Evolutionary conservation across 1,140 invertebrate species (phyloP).

Genomic region (Saxidomus purpurata): DNA sequence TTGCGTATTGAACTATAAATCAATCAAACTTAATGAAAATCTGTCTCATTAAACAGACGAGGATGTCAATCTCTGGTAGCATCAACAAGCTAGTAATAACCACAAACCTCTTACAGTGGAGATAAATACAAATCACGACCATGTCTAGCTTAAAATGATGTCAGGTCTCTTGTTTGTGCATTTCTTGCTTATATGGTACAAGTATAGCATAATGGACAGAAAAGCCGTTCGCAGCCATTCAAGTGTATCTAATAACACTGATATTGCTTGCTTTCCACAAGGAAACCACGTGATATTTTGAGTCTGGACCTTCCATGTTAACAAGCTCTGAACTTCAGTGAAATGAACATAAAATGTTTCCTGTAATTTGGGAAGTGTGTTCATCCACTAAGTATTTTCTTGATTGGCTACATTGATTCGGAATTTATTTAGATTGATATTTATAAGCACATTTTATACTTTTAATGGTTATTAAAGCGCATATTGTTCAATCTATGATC

Average conservation of each 20-base stretch:
- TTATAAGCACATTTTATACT: too few relatives aligned
- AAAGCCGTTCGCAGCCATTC: not conserved
- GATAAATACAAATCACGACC: too few relatives aligned
- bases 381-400: not conserved
- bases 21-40: too few relatives aligned
- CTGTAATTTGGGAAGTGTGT: not conserved
- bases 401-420: not conserved
- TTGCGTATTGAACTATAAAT: too few relatives aligned
- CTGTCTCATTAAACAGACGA: too few relatives aligned
- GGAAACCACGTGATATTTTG: not conserved
- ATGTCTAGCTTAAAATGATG: too few relatives aligned
- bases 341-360: constrained; percentile 1
- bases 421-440: not conserved
- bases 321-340: not conserved
- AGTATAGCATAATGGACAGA: not conserved
- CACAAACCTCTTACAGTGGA: too few relatives aligned
- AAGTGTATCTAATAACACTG: not conserved
- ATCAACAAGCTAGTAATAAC: too few relatives aligned
- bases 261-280: not conserved
- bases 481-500: too few relatives aligned
- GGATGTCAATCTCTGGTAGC: too few relatives aligned
- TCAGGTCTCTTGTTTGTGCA: not conserved
- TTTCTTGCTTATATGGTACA: not conserved
- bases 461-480: too few relatives aligned
- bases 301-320: not conserved